Percentiles rank a stretch among this genome's conserved stretches.
Conservation (phyloP, 2,113 vertebrate genomes). For the Sinocyclocheilus anshuiensis region DNA sequence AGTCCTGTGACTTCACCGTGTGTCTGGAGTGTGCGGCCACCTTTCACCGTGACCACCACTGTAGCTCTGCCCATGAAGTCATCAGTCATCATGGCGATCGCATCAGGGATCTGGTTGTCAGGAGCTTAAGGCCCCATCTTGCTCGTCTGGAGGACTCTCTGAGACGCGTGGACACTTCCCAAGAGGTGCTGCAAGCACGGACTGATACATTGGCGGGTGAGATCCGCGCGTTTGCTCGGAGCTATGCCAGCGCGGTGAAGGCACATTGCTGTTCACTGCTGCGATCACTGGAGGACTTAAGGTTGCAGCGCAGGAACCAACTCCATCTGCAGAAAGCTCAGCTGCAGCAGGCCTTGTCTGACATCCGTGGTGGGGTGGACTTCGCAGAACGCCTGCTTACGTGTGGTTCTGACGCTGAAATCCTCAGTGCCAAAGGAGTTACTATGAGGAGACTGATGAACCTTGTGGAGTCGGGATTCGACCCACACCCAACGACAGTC, state of each 20-base stretch:
- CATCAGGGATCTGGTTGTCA: slow-evolving; percentile 77
- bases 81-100: slow-evolving; percentile 78
- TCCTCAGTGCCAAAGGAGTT: slow-evolving; percentile 83
- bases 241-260: slow-evolving; percentile 81
- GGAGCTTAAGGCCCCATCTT: slow-evolving; percentile 74
- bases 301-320: slow-evolving; percentile 78
- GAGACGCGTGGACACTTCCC: slow-evolving; percentile 69
- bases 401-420: slow-evolving; percentile 81
- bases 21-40: slow-evolving; percentile 81
- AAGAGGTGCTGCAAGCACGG: slow-evolving; percentile 63
- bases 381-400: slow-evolving; percentile 84
- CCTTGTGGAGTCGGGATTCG: slow-evolving; percentile 72
- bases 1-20: slow-evolving; percentile 82
- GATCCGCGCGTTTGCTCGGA: slow-evolving; percentile 76
- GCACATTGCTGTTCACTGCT: slow-evolving; percentile 82
- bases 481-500: slow-evolving; percentile 53
- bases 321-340: slow-evolving; percentile 85
- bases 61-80: slow-evolving; percentile 70
- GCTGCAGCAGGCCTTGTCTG: slow-evolving; percentile 86
- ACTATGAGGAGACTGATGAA: slow-evolving; percentile 78
- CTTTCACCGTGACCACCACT: slow-evolving; percentile 82
- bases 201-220: slow-evolving; percentile 73
- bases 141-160: slow-evolving; percentile 74
- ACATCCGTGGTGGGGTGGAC: slow-evolving; percentile 77
- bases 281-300: slow-evolving; percentile 80